A percentile compares a stretch with the other conserved stretches of the same genome.
phyloP scores from a whole-genome alignment of 2,113 vertebrate genomes.

The Corapipo altera region DNA sequence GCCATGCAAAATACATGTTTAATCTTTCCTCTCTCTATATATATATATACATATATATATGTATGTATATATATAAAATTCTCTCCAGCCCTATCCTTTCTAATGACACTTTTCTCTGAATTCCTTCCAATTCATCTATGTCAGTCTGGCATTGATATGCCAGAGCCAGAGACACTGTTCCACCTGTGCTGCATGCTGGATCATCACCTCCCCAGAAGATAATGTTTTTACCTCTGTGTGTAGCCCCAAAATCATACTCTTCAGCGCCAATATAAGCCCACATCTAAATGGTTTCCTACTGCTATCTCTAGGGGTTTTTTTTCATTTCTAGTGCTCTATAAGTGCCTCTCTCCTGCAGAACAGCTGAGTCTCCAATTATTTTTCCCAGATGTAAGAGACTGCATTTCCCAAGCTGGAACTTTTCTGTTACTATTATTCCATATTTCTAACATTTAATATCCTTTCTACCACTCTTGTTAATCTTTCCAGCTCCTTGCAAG shows the following conservation, averaged over 20 bases:
- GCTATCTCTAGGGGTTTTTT: neutral
- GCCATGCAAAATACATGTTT: neutral
- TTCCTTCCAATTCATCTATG: neutral
- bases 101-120: neutral
- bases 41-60: neutral
- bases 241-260: slow-evolving; percentile 38
- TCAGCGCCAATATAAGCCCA: slow-evolving; percentile 1
- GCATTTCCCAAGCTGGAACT: neutral
- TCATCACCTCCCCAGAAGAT: slow-evolving; percentile 6
- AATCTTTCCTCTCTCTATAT: neutral
- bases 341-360: neutral
- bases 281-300: slow-evolving; percentile 11
- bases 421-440: neutral
- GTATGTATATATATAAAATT: neutral
- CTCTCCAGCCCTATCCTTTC: neutral
- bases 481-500: neutral
- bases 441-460: neutral
- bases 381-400: neutral
- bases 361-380: neutral
- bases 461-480: neutral
- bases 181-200: neutral
- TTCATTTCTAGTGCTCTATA: slow-evolving; percentile 2
- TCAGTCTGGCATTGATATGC: neutral
- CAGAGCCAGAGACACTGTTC: neutral
- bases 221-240: slow-evolving; percentile 12